A percentile compares a stretch with the other conserved stretches of the same genome.
Evolutionary conservation across 2,797 vertebrate genomes (phyloP).

Genomic region (Neostethus bicornis): DNA sequence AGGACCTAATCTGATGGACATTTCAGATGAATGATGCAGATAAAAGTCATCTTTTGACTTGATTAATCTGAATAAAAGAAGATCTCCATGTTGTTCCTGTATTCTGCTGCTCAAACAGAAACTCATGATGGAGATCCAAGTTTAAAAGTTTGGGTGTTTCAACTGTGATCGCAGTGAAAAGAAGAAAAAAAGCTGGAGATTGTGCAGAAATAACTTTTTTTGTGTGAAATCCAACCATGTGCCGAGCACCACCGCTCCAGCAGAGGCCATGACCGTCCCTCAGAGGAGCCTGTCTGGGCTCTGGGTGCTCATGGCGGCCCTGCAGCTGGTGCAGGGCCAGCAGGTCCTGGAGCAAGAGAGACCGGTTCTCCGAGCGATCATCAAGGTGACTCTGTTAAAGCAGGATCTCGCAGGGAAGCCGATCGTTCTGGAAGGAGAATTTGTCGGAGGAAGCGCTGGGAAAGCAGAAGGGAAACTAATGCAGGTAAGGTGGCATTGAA

Average conservation of each 20-base stretch:
- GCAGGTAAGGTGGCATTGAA: constrained; percentile 83
- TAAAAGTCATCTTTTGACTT: no score
- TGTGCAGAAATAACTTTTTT: constrained; percentile 1
- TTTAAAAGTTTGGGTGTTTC: constrained; percentile 49
- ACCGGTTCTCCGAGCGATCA: constrained; percentile 86
- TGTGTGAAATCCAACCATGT: constrained; percentile 85
- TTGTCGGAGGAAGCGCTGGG: constrained; percentile 88
- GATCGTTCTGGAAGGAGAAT: constrained; percentile 90
- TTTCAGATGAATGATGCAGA: no score
- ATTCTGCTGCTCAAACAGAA: constrained; percentile 29
- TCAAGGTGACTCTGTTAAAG: constrained; percentile 90
- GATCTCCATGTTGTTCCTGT: no score
- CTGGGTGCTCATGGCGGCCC: constrained; percentile 92
- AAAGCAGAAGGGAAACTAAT: constrained; percentile 92
- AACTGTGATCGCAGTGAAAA: constrained; percentile 20
- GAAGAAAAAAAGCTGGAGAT: constrained; percentile 31
- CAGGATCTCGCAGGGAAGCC: constrained; percentile 83
- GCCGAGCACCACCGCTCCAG: constrained; percentile 88
- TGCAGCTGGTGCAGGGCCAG: constrained; percentile 88
- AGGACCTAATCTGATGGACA: no score
- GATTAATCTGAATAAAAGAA: no score
- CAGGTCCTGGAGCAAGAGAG: constrained; percentile 88
- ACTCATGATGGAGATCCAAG: constrained; percentile 47
- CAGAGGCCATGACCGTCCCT: constrained; percentile 94
- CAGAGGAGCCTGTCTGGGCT: constrained; percentile 89